These are phyloP conservation scores for Steinernema scapterisci DNA, from an alignment of 2,888 invertebrate genomes.

Conservation along the genomic window DNA sequence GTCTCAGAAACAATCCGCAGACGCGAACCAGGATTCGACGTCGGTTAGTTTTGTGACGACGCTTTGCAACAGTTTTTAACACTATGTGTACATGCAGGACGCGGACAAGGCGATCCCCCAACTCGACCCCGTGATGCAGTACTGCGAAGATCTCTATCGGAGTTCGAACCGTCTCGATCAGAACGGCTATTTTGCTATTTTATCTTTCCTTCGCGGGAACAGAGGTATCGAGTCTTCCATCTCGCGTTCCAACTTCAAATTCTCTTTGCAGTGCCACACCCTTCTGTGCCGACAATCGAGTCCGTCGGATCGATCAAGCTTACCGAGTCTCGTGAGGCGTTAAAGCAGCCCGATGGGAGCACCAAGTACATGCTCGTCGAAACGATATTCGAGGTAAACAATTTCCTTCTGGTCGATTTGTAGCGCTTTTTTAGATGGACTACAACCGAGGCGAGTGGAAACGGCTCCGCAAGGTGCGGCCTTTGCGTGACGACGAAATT, in stretches of 20 bases:
- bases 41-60: not conserved
- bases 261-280: conserved; percentile 14
- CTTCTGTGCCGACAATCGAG: conserved; percentile 13
- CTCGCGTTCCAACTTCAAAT: no score
- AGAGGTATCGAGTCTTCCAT: not conserved
- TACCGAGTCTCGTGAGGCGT: not conserved
- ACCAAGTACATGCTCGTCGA: conserved; percentile 5
- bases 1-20: not conserved
- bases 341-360: not conserved
- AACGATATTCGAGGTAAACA: conserved; percentile 20
- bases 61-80: not conserved
- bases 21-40: not conserved
- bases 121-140: not conserved
- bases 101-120: not conserved
- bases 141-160: conserved; percentile 18
- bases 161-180: conserved; percentile 13
- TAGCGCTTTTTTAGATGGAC: conserved; percentile 85
- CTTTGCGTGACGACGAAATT: conserved; percentile 3
- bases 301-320: not conserved
- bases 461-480: conserved; percentile 57
- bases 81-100: not conserved
- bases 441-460: conserved; percentile 98
- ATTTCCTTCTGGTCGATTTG: not conserved
- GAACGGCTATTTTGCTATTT: conserved; percentile 10
- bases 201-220: conserved; percentile 9